A percentile compares a stretch with the other conserved stretches of the same genome.
phyloP scores from a whole-genome alignment of 2,113 vertebrate species.

The Callionymus lyra region DNA sequence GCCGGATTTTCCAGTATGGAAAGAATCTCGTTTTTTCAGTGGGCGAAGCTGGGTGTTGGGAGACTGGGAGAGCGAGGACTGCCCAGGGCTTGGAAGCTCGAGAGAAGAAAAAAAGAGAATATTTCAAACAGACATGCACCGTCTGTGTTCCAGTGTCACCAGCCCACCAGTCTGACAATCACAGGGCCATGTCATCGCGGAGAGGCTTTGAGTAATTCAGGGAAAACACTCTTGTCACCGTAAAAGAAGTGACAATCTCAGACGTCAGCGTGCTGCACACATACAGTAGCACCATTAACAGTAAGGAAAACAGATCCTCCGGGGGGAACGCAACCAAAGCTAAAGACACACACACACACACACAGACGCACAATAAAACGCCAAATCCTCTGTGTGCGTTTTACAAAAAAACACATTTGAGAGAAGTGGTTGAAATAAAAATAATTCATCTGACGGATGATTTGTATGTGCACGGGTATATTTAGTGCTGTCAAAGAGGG shows the following conservation, averaged over 20 bases:
- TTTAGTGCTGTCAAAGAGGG: constrained; percentile 57
- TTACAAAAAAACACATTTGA: constrained; percentile 20
- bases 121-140: constrained; percentile 70
- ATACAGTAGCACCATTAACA: constrained; percentile 10
- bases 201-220: constrained; percentile 56
- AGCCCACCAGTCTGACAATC: constrained; percentile 75
- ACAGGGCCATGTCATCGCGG: constrained; percentile 61
- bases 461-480: constrained; percentile 52
- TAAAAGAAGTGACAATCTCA: constrained; percentile 46
- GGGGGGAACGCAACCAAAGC: constrained; percentile 20
- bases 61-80: constrained; percentile 61
- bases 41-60: constrained; percentile 61
- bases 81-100: constrained; percentile 65
- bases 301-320: constrained; percentile 12
- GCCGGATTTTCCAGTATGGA: constrained; percentile 65
- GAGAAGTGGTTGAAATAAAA: constrained; percentile 42
- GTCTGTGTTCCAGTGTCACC: constrained; percentile 70
- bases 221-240: constrained; percentile 59
- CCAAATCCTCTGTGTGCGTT: constrained; percentile 33
- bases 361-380: constrained; percentile 12
- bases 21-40: constrained; percentile 61
- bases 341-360: constrained; percentile 15
- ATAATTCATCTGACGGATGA: constrained; percentile 51
- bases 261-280: constrained; percentile 51
- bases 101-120: constrained; percentile 61